Evolutionary conservation across 2,888 invertebrate species (phyloP), one percentile per base, ranked within the genome.

Genomic region (Meghimatium bilineatum): DNA sequence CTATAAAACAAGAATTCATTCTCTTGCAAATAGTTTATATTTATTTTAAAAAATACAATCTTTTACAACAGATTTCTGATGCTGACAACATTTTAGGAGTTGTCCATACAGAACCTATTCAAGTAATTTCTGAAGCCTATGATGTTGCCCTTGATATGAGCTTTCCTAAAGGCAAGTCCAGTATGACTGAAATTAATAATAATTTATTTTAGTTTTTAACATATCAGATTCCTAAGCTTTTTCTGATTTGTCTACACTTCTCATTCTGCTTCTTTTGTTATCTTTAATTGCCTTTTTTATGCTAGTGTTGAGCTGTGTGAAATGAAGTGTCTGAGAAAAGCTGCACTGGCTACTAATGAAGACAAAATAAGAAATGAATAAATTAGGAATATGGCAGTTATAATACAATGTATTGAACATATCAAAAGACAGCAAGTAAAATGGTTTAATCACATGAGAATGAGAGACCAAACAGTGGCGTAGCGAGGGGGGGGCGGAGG

Each of bases 121-220:
- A 91, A 85, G 92, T 94, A 44, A 89, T 91, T 60, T 93, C 93
- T 38, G 94, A 94, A 85, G 94, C 93, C 12, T 94, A 94, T 87
- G 94, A 94, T 87, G 93, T 94, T 29, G 93, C 93, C 38, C 89
- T 94, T 20, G 94, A 94, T 83, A 93, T 94, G 90, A 93, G 92
- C 85, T 94, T 94, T 89, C 93, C 93, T 32, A 94, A 94, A 90
- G 94, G 93, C 91, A 86, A 69, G 76, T 20, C 23, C 3, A 14
- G 32, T 5, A 8, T 44, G 56, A 56, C 17, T 49, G n/a, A n/a
- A n/a, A n/a, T n/a, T n/a, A n/a, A n/a, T n/a, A n/a, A n/a, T n/a
- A 60, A 60, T 60, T 17, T 8, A 26, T 8, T 60, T 60, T 20
- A 23, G n/a, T 26, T 60, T 60, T 6, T 60, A 23, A 26, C 6